Conservation (phyloP, 2,888 invertebrate genomes). For the Podotricha telesiphe region DNA sequence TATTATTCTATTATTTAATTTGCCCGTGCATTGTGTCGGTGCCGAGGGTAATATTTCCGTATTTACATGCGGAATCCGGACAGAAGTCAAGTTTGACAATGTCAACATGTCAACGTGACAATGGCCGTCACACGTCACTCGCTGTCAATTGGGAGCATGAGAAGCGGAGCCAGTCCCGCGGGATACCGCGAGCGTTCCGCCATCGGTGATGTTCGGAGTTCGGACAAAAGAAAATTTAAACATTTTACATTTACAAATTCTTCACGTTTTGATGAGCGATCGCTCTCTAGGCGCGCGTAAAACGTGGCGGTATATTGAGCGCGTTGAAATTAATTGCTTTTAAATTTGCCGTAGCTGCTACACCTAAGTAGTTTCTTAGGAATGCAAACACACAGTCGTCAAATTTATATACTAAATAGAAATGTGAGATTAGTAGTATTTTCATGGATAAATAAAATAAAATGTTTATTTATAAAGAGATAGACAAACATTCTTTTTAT, state of each 20-base stretch:
- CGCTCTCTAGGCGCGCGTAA: constrained; percentile 60
- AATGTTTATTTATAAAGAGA: too few relatives aligned
- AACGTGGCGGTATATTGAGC: constrained; percentile 44
- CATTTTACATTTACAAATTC: constrained; percentile 60
- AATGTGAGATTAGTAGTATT: too few relatives aligned
- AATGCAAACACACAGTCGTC: constrained; percentile 13
- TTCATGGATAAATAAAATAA: too few relatives aligned
- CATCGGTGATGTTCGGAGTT: constrained; percentile 52
- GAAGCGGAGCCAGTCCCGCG: constrained; percentile 65
- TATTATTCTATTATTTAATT: constrained; percentile 82
- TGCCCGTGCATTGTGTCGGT: constrained; percentile 74
- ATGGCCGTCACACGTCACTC: constrained; percentile 77
- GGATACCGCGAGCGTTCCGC: constrained; percentile 55
- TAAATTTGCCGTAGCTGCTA: constrained; percentile 41
- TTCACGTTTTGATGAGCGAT: constrained; percentile 67
- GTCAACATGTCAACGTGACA: constrained; percentile 81
- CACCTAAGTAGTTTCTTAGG: constrained; percentile 29
- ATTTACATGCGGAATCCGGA: constrained; percentile 79
- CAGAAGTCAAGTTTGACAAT: constrained; percentile 81
- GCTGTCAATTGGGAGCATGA: constrained; percentile 78
- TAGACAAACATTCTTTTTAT: too few relatives aligned
- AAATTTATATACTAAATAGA: background rate
- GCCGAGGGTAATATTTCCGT: constrained; percentile 76
- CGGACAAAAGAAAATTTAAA: constrained; percentile 56
- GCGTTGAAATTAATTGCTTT: constrained; percentile 47